Conservation (phyloP, 2,113 vertebrate species). For the Cairina moschata region DNA sequence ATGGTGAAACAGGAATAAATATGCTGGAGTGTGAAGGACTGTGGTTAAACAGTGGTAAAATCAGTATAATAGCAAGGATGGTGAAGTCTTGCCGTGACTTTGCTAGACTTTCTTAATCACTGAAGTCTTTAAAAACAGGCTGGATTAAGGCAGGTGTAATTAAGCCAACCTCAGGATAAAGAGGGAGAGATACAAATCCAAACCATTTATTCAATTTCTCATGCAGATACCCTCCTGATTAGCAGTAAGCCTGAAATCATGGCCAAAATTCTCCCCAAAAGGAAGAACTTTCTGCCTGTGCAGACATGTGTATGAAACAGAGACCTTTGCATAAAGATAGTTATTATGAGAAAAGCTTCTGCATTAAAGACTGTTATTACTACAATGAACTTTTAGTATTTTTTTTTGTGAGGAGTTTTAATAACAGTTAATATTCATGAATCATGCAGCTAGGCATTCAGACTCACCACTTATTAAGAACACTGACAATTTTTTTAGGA, state of each 20-base stretch:
- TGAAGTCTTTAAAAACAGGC: not conserved
- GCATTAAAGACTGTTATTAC: constrained; percentile 59
- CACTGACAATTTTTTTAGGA: constrained; percentile 32
- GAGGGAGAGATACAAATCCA: not conserved
- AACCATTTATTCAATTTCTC: not conserved
- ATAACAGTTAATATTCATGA: constrained; percentile 56
- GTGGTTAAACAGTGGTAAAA: not conserved
- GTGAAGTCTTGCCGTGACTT: not conserved
- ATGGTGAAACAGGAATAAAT: not conserved
- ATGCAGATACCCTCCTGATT: not conserved
- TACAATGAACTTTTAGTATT: constrained; percentile 51
- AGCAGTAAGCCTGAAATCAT: not conserved
- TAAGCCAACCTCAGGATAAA: not conserved
- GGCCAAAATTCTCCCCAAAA: not conserved
- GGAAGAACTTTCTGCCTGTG: not conserved
- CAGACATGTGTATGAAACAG: not conserved
- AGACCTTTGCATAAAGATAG: not conserved
- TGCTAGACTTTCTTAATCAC: not conserved
- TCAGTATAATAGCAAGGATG: not conserved
- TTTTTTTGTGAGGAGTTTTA: constrained; percentile 45
- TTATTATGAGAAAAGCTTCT: constrained; percentile 7
- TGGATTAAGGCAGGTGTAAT: not conserved
- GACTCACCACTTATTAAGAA: constrained; percentile 24
- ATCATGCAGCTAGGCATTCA: constrained; percentile 35
- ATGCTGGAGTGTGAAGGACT: not conserved